Evolutionary conservation across 1,140 invertebrate species (phyloP).

Genomic region (Himalopsyche phryganea): DNA sequence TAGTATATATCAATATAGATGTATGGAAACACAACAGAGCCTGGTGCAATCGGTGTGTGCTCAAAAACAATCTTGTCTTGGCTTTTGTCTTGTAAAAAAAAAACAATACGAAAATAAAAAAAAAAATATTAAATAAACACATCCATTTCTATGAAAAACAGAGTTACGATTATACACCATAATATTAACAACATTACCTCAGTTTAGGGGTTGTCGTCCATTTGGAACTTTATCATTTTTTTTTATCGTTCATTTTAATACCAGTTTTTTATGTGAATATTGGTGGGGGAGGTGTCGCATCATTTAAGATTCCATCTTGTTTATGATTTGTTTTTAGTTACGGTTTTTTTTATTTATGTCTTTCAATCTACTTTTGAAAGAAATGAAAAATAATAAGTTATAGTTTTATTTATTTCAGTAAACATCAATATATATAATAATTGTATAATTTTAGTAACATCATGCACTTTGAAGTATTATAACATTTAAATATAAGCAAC

Average conservation of each 20-base stretch:
- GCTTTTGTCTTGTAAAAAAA: slow-evolving; percentile 32
- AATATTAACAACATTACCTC: slow-evolving; percentile 34
- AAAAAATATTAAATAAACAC: slow-evolving; percentile 30
- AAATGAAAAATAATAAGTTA: slow-evolving; percentile 6
- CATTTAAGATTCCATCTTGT: neutral
- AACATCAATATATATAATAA: slow-evolving; percentile 22
- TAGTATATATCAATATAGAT: too few species aligned
- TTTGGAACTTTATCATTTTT: slow-evolving; percentile 13
- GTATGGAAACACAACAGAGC: slow-evolving; percentile 14
- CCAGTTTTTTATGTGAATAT: neutral
- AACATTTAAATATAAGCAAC: slow-evolving; percentile 25
- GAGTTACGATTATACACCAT: slow-evolving; percentile 35
- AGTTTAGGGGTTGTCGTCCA: slow-evolving; percentile 23
- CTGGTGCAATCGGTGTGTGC: slow-evolving; percentile 29
- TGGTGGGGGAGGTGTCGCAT: neutral
- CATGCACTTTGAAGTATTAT: slow-evolving; percentile 15
- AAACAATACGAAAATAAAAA: slow-evolving; percentile 23
- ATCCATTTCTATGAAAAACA: slow-evolving; percentile 34
- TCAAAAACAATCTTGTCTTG: slow-evolving; percentile 34
- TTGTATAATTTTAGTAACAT: slow-evolving; percentile 23
- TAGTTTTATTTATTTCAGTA: slow-evolving; percentile 24
- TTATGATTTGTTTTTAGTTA: slow-evolving; percentile 11
- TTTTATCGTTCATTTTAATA: neutral
- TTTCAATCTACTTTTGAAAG: slow-evolving; percentile 9
- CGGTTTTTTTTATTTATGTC: slow-evolving; percentile 8